phyloP scores from a whole-genome alignment of 2,797 vertebrate species.

The Aeoliscus strigatus region DNA sequence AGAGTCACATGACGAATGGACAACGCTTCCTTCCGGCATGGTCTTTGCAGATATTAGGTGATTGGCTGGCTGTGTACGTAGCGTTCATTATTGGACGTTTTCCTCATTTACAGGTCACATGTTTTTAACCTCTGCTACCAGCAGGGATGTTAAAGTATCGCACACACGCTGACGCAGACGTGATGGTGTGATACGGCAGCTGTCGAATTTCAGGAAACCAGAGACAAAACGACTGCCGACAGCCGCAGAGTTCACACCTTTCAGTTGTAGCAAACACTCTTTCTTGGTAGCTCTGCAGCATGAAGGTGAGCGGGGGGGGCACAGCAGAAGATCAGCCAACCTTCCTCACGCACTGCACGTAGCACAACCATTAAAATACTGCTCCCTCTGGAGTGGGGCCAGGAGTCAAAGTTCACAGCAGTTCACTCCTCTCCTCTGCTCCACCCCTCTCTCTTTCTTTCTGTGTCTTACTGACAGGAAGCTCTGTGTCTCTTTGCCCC shows the following conservation, averaged over 20 bases:
- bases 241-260: slow-evolving; percentile 38
- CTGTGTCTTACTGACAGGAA: slow-evolving; percentile 50
- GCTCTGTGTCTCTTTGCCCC: slow-evolving; percentile 43
- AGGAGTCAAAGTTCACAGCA: slow-evolving; percentile 72
- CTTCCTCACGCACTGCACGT: slow-evolving; percentile 78
- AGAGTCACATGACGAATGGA: too few species aligned
- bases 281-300: slow-evolving; percentile 42
- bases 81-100: too few species aligned
- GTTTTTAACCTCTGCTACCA: too few species aligned
- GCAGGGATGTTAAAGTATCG: too few species aligned
- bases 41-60: too few species aligned
- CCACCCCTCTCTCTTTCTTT: slow-evolving; percentile 31
- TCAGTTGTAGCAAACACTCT: slow-evolving; percentile 18
- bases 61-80: too few species aligned
- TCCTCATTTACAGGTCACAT: too few species aligned
- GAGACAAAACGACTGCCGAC: slow-evolving; percentile 15
- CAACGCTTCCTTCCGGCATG: too few species aligned
- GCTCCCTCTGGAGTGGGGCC: slow-evolving; percentile 70
- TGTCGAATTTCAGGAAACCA: slow-evolving; percentile 20
- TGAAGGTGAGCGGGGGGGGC: slow-evolving; percentile 33
- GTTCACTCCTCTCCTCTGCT: slow-evolving; percentile 59
- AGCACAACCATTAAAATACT: slow-evolving; percentile 79
- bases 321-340: slow-evolving; percentile 57
- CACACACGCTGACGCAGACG: too few species aligned
- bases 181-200: too few species aligned